Evolutionary conservation across 64 coral and sea anemone species (phyloP).

Genomic region (Stichodactyla mertensii): DNA sequence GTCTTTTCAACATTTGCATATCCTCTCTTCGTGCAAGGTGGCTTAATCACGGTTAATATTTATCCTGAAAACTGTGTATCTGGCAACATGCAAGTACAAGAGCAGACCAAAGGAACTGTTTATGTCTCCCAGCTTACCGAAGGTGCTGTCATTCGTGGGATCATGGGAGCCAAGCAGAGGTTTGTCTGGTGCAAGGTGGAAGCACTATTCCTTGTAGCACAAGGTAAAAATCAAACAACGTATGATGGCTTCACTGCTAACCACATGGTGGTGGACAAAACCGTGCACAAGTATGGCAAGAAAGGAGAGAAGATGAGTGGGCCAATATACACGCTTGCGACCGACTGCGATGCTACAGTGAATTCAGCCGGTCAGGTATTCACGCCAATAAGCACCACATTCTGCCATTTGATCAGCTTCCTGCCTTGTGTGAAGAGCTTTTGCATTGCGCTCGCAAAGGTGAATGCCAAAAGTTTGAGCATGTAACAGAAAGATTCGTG

Average conservation of each 20-base stretch:
- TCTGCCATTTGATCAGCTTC: slow-evolving; percentile 13
- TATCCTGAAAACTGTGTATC: slow-evolving; percentile 34
- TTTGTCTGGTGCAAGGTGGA: slow-evolving; percentile 31
- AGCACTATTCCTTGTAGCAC: background rate
- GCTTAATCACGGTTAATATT: background rate
- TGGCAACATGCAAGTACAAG: slow-evolving; percentile 29
- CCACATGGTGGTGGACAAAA: slow-evolving; percentile 33
- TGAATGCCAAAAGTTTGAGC: slow-evolving; percentile 18
- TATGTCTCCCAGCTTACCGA: slow-evolving; percentile 14
- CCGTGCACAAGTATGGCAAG: slow-evolving; percentile 21
- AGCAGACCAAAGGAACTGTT: slow-evolving; percentile 19
- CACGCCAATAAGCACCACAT: slow-evolving; percentile 30
- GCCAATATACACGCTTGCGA: slow-evolving; percentile 20
- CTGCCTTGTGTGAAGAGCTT: background rate
- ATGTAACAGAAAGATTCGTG: slow-evolving; percentile 2
- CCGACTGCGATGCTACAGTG: slow-evolving; percentile 35
- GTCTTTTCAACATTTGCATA: no score
- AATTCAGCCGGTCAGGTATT: slow-evolving; percentile 29
- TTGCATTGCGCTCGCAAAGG: slow-evolving; percentile 14
- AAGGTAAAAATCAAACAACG: slow-evolving; percentile 11
- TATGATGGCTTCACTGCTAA: slow-evolving; percentile 34
- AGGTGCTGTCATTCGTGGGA: slow-evolving; percentile 37
- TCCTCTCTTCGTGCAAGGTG: no score
- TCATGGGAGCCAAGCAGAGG: slow-evolving; percentile 11
- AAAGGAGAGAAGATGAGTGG: background rate